Conservation (phyloP, 2,113 vertebrate genomes). For the Polypterus bichir region DNA sequence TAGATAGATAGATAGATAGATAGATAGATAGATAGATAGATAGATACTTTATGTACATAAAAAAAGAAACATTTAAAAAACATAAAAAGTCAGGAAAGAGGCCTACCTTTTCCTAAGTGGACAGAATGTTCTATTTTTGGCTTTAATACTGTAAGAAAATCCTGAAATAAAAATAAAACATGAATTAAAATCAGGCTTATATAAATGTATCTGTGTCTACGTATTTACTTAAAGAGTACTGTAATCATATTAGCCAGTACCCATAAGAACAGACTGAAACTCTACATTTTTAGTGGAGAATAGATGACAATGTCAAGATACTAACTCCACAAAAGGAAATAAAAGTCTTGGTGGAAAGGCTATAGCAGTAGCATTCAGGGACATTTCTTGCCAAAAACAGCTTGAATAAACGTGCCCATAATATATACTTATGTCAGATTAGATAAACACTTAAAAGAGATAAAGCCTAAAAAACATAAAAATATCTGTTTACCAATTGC, state of each 20-base stretch:
- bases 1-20: neutral
- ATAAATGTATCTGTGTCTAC: neutral
- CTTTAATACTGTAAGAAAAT: constrained; percentile 50
- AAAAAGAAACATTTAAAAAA: neutral
- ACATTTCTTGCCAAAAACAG: too few species aligned
- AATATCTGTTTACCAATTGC: too few species aligned
- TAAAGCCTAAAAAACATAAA: too few species aligned
- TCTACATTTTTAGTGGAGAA: neutral
- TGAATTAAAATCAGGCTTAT: constrained; percentile 8
- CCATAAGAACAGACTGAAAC: neutral
- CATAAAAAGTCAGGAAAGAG: neutral
- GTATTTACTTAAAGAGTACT: neutral
- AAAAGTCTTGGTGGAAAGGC: too few species aligned
- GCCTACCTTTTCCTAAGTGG: constrained; percentile 60
- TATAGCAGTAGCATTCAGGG: too few species aligned
- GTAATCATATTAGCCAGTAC: neutral
- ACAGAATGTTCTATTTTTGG: constrained; percentile 54
- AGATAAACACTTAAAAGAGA: too few species aligned
- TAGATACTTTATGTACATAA: neutral
- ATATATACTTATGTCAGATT: too few species aligned
- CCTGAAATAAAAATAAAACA: constrained; percentile 38
- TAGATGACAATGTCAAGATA: too few species aligned
- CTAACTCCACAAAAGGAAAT: too few species aligned
- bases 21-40: too few species aligned
- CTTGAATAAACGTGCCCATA: too few species aligned